These are phyloP conservation scores for Pelmatolapia mariae DNA, from an alignment of 2,113 vertebrate species.

Conservation along the genomic window DNA sequence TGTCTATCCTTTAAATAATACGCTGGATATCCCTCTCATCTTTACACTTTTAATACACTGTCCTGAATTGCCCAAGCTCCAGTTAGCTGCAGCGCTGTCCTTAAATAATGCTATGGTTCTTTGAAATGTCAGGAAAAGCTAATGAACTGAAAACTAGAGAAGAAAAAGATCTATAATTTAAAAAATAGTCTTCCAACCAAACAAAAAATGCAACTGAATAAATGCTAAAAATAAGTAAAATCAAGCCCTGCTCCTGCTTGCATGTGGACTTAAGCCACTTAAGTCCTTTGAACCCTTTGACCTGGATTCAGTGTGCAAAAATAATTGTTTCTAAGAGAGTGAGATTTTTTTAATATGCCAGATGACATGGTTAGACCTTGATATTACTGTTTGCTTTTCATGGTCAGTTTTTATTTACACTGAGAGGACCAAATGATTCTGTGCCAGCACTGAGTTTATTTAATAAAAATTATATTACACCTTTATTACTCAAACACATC, in stretches of 20 bases:
- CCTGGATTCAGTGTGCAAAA: background rate
- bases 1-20: conserved; percentile 36
- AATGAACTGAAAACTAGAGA: background rate
- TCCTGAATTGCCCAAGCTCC: background rate
- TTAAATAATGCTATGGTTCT: background rate
- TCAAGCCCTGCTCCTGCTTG: background rate
- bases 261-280: background rate
- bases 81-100: background rate
- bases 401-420: background rate
- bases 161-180: background rate
- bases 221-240: background rate
- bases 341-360: background rate
- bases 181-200: background rate
- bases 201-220: background rate
- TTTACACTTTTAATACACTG: background rate
- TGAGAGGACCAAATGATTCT: background rate
- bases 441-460: background rate
- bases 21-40: conserved; percentile 2
- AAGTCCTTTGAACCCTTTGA: background rate
- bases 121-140: background rate
- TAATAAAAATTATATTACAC: background rate
- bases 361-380: background rate
- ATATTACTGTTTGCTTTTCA: background rate
- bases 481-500: background rate
- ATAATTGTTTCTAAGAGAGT: background rate